These are phyloP conservation scores for Psylliodes chrysocephalus DNA, from an alignment of 2,888 invertebrate species.

Conservation along the genomic window DNA sequence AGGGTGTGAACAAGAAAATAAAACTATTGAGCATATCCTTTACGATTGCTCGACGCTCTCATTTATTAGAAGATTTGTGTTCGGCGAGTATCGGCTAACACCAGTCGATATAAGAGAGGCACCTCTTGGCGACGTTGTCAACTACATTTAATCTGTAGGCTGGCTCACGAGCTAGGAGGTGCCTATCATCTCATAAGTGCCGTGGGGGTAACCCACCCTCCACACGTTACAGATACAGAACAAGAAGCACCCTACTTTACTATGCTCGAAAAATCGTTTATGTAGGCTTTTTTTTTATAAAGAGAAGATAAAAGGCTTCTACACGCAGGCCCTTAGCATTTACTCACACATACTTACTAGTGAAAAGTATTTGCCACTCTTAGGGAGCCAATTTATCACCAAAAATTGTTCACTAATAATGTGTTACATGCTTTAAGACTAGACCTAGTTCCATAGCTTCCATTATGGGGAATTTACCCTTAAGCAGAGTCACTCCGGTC, in stretches of 20 bases:
- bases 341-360: slow-evolving; percentile 39
- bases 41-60: no score
- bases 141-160: no score
- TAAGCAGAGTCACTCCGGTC: slow-evolving; percentile 21
- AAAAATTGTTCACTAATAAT: slow-evolving; percentile 30
- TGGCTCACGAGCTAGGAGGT: no score
- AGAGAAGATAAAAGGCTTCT: slow-evolving; percentile 32
- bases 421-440: slow-evolving; percentile 33
- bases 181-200: no score
- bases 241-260: slow-evolving; percentile 32
- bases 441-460: slow-evolving; percentile 18
- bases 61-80: no score
- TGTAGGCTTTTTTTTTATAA: slow-evolving; percentile 27
- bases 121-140: no score
- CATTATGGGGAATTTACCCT: slow-evolving; percentile 38
- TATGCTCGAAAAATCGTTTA: slow-evolving; percentile 28
- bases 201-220: no score
- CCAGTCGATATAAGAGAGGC: no score
- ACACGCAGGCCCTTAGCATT: slow-evolving; percentile 44
- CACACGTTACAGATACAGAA: no score
- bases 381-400: slow-evolving; percentile 18
- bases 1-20: no score
- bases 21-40: no score
- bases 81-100: no score
- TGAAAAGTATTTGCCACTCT: not conserved